Percentiles rank a stretch among this genome's conserved stretches.
Evolutionary conservation across 2,113 vertebrate genomes (phyloP).

Genomic region (Craseonycteris thonglongyai): DNA sequence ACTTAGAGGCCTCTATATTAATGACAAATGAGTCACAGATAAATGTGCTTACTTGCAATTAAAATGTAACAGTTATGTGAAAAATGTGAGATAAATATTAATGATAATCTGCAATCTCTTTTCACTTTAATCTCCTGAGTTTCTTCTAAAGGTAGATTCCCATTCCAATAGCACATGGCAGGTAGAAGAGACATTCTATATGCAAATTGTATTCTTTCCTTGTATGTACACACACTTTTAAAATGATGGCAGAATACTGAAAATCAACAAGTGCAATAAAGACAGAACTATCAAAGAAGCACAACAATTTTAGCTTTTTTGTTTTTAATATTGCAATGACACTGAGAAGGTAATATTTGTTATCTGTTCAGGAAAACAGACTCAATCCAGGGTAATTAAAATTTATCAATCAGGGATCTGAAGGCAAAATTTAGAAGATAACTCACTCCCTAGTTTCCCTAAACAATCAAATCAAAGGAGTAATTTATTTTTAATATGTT

Average conservation of each 20-base stretch:
- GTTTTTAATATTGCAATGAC: background rate
- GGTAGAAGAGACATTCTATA: background rate
- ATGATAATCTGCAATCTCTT: background rate
- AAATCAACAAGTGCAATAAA: background rate
- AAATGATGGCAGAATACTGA: background rate
- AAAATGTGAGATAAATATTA: background rate
- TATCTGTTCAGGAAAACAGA: slow-evolving; percentile 21
- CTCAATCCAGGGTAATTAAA: slow-evolving; percentile 11
- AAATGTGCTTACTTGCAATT: background rate
- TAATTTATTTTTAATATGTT: background rate
- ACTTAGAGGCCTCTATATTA: background rate
- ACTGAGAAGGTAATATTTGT: background rate
- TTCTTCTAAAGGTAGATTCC: background rate
- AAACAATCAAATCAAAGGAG: background rate
- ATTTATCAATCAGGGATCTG: background rate
- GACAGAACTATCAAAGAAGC: background rate
- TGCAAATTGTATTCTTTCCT: background rate
- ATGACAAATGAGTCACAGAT: background rate
- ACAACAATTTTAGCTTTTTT: background rate
- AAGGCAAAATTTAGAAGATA: slow-evolving; percentile 45
- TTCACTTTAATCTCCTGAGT: background rate
- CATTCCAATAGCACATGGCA: background rate
- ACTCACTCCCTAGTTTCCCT: background rate
- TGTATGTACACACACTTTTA: background rate
- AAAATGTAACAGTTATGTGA: background rate